These are phyloP conservation scores for Callocephalon fimbriatum DNA, from an alignment of 2,113 vertebrate species.

Conservation along the genomic window DNA sequence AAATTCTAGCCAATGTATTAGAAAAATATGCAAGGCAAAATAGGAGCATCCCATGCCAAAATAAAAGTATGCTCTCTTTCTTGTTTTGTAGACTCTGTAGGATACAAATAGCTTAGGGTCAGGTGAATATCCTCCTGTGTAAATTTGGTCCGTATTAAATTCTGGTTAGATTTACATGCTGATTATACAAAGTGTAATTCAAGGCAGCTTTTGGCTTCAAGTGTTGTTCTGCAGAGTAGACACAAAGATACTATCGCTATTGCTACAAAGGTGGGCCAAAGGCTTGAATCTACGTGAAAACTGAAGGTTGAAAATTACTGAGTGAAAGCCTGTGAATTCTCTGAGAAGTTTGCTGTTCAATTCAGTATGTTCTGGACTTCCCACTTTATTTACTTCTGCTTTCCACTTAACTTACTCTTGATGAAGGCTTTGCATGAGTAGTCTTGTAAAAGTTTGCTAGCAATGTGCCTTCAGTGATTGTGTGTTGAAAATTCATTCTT, in stretches of 20 bases:
- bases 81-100: neutral
- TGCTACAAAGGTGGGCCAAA: neutral
- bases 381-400: constrained; percentile 5
- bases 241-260: neutral
- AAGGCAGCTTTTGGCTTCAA: neutral
- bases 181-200: neutral
- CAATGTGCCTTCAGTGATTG: neutral
- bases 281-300: neutral
- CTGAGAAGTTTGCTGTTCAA: neutral
- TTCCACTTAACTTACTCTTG: neutral
- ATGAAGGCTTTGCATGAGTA: neutral
- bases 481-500: neutral
- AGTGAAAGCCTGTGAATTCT: neutral
- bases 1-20: neutral
- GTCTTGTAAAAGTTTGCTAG: neutral
- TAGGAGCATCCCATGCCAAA: neutral
- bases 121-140: neutral
- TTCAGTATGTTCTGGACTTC: neutral
- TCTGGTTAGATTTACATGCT: neutral
- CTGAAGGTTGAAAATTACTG: neutral
- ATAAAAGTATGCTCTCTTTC: neutral
- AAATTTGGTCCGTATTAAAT: neutral
- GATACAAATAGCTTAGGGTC: neutral
- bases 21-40: neutral
- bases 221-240: neutral